Percentiles rank a stretch among this genome's conserved stretches.
Conservation (phyloP, 2,113 vertebrate species). For the Plotosus lineatus region DNA sequence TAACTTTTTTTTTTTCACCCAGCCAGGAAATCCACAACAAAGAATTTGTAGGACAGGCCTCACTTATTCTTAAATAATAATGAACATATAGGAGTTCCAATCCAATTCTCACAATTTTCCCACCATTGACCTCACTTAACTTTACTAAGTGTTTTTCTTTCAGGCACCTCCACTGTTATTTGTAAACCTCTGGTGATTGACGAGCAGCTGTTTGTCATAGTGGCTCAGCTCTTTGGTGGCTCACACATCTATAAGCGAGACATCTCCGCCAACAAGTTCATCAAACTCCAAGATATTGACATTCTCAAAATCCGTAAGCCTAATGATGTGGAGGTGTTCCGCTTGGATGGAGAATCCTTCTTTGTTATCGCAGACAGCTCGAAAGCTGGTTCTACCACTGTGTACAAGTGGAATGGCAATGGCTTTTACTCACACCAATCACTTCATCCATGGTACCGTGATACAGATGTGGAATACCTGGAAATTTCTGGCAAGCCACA, state of each 20-base stretch:
- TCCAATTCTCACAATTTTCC: background rate
- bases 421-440: constrained; percentile 99
- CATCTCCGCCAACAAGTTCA: constrained; percentile 93
- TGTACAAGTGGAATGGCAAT: constrained; percentile 99
- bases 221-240: constrained; percentile 95
- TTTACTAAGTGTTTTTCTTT: background rate
- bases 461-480: constrained; percentile 95
- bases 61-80: background rate
- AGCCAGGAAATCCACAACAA: no score
- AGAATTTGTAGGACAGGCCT: no score
- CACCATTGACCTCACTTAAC: background rate
- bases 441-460: constrained; percentile 93
- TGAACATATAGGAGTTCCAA: background rate
- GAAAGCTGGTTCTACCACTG: constrained; percentile 94
- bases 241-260: constrained; percentile 98
- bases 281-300: constrained; percentile 99
- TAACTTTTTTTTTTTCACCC: no score
- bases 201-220: constrained; percentile 90
- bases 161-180: constrained; percentile 93
- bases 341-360: constrained; percentile 89
- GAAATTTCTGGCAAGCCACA: constrained; percentile 92
- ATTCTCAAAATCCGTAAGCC: constrained; percentile 98
- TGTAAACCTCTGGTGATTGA: constrained; percentile 97
- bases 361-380: constrained; percentile 98
- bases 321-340: constrained; percentile 95